These are phyloP conservation scores for Cassiopea andromeda DNA, from an alignment of 30 jellyfish, hydroid and myxozoan species.

Conservation along the genomic window DNA sequence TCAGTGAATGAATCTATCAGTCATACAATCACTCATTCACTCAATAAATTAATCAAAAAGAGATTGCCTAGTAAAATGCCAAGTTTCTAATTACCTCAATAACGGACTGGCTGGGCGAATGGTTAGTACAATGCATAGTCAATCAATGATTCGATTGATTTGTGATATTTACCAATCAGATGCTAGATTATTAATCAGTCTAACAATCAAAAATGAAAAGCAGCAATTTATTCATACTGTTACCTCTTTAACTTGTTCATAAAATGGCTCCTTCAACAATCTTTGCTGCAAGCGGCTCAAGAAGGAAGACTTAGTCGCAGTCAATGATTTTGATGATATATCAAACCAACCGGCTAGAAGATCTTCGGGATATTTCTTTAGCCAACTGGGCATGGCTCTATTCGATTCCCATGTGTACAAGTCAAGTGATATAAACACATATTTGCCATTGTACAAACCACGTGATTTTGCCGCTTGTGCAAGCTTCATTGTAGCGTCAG, in stretches of 20 bases:
- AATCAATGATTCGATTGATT: no score
- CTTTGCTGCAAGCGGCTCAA: conserved; percentile 3
- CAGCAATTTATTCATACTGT: background rate
- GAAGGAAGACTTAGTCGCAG: background rate
- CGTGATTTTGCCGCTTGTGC: conserved; percentile 44
- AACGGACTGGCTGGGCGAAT: no score
- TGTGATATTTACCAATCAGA: no score
- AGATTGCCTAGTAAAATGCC: no score
- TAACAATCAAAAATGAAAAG: background rate
- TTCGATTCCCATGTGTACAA: conserved; percentile 64
- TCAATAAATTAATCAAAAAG: no score
- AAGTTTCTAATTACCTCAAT: no score
- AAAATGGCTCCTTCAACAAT: conserved; percentile 54
- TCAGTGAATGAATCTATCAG: background rate
- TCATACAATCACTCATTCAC: no score
- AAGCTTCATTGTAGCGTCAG: conserved; percentile 33
- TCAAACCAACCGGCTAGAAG: conserved; percentile 63
- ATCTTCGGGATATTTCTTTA: background rate
- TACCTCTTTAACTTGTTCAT: conserved; percentile 28
- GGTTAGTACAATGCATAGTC: no score
- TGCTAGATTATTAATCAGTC: background rate
- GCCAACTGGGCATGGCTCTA: conserved; percentile 31
- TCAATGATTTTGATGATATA: conserved; percentile 48
- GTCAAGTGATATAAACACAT: conserved; percentile 80
- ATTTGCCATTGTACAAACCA: conserved; percentile 63